phyloP scores from a whole-genome alignment of 2,113 vertebrate genomes.

The Progne subis region DNA sequence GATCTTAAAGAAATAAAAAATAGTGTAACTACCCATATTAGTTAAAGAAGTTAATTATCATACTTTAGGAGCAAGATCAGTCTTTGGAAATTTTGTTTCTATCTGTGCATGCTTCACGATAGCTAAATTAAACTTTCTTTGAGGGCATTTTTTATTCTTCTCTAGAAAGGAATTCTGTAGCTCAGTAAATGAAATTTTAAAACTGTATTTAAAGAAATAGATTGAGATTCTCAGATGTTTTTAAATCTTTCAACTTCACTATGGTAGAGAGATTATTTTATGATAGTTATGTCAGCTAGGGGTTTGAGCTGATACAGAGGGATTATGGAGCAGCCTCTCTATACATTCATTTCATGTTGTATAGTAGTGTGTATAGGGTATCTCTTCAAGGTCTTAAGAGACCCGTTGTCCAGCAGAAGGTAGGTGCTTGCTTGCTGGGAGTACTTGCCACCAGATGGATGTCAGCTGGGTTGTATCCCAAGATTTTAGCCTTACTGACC shows the following conservation, averaged over 20 bases:
- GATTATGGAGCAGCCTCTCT: not conserved
- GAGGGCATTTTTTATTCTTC: not conserved
- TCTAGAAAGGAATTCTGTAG: not conserved
- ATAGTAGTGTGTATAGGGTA: not conserved
- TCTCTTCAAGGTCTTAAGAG: constrained; percentile 1
- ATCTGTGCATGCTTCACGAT: not conserved
- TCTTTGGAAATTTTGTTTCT: not conserved
- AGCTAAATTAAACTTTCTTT: not conserved
- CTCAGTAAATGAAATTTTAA: not conserved
- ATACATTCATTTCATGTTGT: not conserved
- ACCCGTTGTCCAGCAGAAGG: constrained; percentile 49
- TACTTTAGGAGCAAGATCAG: not conserved
- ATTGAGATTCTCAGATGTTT: not conserved
- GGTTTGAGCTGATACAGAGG: not conserved
- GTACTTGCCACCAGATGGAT: not conserved
- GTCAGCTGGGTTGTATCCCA: not conserved
- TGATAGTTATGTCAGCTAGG: not conserved
- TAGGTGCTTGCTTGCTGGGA: constrained; percentile 30
- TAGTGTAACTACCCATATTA: not conserved
- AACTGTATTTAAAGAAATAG: not conserved
- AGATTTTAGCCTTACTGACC: not conserved
- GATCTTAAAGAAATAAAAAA: not conserved
- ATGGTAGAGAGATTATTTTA: not conserved
- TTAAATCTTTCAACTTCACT: not conserved
- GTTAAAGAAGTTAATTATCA: not conserved